phyloP scores from a whole-genome alignment of 2,797 vertebrate genomes.

The Florisuga fusca region DNA sequence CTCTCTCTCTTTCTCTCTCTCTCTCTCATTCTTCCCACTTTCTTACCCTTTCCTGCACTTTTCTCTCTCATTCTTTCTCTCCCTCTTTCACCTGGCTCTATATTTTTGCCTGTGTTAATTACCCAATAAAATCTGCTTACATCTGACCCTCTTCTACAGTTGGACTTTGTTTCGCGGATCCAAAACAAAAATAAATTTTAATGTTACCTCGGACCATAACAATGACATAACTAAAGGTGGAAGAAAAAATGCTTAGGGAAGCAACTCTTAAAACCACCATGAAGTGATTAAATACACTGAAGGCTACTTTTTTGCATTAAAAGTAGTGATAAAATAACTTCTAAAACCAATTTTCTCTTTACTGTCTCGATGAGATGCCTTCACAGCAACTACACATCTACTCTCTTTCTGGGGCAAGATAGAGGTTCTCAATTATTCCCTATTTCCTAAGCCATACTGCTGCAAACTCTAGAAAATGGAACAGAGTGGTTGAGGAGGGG shows the following conservation, averaged over 20 bases:
- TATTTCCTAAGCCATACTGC: neutral
- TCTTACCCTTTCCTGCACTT: no score
- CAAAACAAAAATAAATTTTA: no score
- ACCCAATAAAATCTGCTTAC: no score
- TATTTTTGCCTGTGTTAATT: no score
- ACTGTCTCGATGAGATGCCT: neutral
- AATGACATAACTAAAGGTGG: no score
- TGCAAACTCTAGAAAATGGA: neutral
- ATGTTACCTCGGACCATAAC: no score
- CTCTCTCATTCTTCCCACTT: no score
- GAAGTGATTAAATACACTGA: neutral
- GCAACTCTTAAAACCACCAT: neutral
- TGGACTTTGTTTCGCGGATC: no score
- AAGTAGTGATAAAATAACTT: neutral
- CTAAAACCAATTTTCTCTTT: neutral
- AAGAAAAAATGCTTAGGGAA: neutral
- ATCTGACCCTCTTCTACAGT: no score
- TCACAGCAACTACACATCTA: neutral
- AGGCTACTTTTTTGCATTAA: neutral
- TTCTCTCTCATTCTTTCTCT: no score
- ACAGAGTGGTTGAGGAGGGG: accelerated
- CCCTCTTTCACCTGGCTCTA: no score
- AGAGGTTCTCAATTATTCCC: neutral
- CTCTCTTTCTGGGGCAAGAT: neutral
- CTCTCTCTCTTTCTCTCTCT: no score